A percentile compares a stretch with the other conserved stretches of the same genome.
These are phyloP conservation scores for Squalus acanthias DNA, from an alignment of 2,797 vertebrate species.

Conservation along the genomic window DNA sequence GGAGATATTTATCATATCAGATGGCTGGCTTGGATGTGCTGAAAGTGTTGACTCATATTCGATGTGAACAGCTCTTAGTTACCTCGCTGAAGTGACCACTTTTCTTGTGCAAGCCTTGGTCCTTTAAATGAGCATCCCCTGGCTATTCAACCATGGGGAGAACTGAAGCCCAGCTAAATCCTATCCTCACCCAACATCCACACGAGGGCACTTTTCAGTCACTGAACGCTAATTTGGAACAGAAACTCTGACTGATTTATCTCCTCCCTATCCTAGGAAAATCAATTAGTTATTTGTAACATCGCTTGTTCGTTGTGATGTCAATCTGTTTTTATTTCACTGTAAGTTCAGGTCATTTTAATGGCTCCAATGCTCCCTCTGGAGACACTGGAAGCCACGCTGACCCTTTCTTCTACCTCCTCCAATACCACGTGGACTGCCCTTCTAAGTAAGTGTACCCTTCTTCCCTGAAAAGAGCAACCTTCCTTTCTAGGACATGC, in stretches of 20 bases:
- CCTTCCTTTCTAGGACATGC: not conserved
- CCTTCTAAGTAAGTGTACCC: not conserved
- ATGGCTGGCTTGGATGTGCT: no score
- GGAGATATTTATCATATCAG: not conserved
- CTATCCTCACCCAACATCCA: not conserved
- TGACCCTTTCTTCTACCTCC: not conserved
- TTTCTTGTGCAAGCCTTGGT: not conserved
- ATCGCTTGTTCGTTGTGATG: not conserved
- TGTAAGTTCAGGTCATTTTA: not conserved
- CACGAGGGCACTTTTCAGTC: not conserved
- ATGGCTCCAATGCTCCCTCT: not conserved
- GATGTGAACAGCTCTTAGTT: not conserved
- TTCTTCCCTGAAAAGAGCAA: not conserved
- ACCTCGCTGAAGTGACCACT: not conserved
- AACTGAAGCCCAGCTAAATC: not conserved
- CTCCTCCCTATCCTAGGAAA: not conserved
- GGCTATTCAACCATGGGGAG: not conserved
- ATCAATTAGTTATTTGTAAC: no score
- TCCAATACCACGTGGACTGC: not conserved
- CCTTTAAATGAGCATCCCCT: not conserved
- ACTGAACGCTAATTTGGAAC: not conserved
- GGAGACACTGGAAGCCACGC: not conserved
- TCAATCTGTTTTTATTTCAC: not conserved
- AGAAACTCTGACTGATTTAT: not conserved
- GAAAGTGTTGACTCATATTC: not conserved